These are phyloP conservation scores for Acleris sparsana DNA, from an alignment of 2,888 invertebrate species.

Conservation along the genomic window DNA sequence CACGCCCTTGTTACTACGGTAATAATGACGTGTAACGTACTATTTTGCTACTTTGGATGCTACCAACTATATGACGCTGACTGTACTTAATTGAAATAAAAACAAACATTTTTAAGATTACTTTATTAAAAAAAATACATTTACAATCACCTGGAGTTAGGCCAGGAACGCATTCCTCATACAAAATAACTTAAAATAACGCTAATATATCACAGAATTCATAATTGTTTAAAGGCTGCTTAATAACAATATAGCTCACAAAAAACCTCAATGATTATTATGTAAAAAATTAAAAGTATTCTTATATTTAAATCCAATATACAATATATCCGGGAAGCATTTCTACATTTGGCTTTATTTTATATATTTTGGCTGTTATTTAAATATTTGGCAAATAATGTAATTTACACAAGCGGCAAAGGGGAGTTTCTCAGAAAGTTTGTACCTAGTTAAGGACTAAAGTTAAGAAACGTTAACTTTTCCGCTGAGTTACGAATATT, in stretches of 20 bases:
- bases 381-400: neutral
- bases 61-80: too few relatives aligned
- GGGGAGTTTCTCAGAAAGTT: too few relatives aligned
- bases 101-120: constrained; percentile 33
- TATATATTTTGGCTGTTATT: constrained; percentile 9
- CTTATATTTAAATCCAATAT: constrained; percentile 21
- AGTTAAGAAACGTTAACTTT: too few relatives aligned
- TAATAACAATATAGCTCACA: constrained; percentile 22
- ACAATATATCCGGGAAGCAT: constrained; percentile 28
- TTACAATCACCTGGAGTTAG: constrained; percentile 46
- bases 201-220: constrained; percentile 36
- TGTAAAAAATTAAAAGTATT: constrained; percentile 19
- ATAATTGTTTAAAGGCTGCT: constrained; percentile 34
- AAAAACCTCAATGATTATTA: constrained; percentile 16
- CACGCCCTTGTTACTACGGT: too few relatives aligned
- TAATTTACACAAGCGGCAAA: neutral
- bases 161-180: constrained; percentile 32
- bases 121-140: constrained; percentile 63
- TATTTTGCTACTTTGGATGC: too few relatives aligned
- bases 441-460: too few relatives aligned
- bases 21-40: too few relatives aligned
- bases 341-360: constrained; percentile 17
- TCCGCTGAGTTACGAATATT: too few relatives aligned
- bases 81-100: neutral
- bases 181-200: constrained; percentile 37